These are phyloP conservation scores for Zosterops borbonicus DNA, from an alignment of 2,113 vertebrate genomes.

Conservation along the genomic window DNA sequence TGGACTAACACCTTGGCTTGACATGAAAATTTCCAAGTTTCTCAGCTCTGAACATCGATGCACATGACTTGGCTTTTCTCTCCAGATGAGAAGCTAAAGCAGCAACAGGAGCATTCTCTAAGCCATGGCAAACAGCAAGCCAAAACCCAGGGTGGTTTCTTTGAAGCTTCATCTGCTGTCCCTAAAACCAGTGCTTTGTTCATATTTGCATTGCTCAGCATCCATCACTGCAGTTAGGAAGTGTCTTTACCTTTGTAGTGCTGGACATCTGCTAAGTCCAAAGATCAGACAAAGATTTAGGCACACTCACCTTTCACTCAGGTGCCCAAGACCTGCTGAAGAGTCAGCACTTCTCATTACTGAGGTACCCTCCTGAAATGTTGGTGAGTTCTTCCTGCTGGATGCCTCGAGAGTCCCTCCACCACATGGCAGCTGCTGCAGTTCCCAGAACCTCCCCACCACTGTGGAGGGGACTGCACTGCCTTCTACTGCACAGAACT, in stretches of 20 bases:
- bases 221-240: accelerated
- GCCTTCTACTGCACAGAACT: background rate
- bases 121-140: background rate
- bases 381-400: background rate
- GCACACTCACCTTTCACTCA: background rate
- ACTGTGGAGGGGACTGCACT: accelerated
- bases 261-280: background rate
- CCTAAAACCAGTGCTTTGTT: background rate
- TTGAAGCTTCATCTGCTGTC: background rate
- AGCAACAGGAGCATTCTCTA: background rate
- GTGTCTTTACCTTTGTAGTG: background rate
- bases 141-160: background rate
- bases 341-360: background rate
- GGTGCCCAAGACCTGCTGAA: background rate
- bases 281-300: background rate
- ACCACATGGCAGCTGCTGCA: accelerated
- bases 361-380: background rate
- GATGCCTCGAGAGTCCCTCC: background rate
- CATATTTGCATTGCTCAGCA: background rate
- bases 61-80: background rate
- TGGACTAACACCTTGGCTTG: background rate
- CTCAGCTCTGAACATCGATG: accelerated
- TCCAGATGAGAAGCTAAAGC: background rate
- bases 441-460: background rate
- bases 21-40: accelerated